Conservation (phyloP, 2,113 vertebrate species). For the Microtus richardsoni region DNA sequence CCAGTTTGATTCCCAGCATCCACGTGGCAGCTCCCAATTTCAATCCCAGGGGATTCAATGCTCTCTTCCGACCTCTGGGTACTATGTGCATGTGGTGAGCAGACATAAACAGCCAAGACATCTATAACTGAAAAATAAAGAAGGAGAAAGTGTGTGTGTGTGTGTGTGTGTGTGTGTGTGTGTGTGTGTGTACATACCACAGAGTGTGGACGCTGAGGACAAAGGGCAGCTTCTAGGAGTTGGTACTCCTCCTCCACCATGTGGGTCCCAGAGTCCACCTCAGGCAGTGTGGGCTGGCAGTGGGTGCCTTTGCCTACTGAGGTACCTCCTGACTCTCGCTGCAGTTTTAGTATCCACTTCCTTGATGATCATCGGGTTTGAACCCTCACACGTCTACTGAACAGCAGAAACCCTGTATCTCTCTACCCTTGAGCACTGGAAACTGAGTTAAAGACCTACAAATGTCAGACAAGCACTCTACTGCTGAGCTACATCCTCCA, state of each 20-base stretch:
- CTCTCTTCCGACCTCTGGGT: too few relatives aligned
- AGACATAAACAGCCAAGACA: not conserved
- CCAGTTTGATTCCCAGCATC: not conserved
- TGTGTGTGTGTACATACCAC: too few relatives aligned
- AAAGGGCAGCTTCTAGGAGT: not conserved
- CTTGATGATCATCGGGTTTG: not conserved
- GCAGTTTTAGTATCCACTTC: not conserved
- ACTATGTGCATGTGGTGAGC: not conserved
- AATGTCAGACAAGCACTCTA: not conserved
- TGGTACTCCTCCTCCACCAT: not conserved
- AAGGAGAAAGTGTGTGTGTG: too few relatives aligned
- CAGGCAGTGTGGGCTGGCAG: not conserved
- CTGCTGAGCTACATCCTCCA: not conserved
- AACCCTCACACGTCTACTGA: not conserved
- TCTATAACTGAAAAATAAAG: not conserved
- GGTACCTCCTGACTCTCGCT: not conserved
- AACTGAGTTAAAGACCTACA: not conserved
- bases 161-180: too few relatives aligned
- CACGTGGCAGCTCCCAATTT: not conserved
- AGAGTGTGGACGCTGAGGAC: not conserved
- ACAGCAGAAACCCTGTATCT: not conserved
- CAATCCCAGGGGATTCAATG: not conserved
- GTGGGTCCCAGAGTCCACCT: not conserved
- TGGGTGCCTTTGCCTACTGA: not conserved
- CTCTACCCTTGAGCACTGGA: not conserved